Percentiles rank a stretch among this genome's conserved stretches.
Evolutionary conservation across 2,797 vertebrate genomes (phyloP).

Genomic region (Lagorchestes hirsutus): DNA sequence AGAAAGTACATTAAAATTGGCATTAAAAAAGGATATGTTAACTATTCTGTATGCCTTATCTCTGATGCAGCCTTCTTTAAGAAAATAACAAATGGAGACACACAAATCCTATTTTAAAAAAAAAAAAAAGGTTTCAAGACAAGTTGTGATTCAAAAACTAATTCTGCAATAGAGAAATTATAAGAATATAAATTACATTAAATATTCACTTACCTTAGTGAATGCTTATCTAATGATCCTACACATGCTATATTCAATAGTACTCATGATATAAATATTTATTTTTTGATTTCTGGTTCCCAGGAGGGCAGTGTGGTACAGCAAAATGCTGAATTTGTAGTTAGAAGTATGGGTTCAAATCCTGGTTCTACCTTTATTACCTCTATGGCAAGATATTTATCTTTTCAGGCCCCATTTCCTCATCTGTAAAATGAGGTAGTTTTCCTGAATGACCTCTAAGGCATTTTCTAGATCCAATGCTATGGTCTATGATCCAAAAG

Average conservation of each 20-base stretch:
- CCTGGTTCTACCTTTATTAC: not conserved
- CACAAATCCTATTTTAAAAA: not conserved
- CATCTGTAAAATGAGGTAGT: not conserved
- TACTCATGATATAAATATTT: not conserved
- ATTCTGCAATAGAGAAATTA: not conserved
- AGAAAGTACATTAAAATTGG: not conserved
- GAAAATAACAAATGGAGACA: accelerated
- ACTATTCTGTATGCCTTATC: not conserved
- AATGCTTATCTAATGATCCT: not conserved
- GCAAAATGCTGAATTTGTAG: not conserved
- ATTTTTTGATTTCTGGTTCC: not conserved
- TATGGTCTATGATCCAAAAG: not conserved
- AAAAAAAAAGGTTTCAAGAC: not conserved
- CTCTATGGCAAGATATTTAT: not conserved
- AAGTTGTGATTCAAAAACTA: not conserved
- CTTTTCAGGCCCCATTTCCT: not conserved
- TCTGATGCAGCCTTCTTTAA: not conserved
- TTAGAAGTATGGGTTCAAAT: not conserved
- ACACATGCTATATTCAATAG: not conserved
- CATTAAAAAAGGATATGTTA: accelerated
- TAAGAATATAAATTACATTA: not conserved
- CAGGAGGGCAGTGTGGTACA: not conserved
- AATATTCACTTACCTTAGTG: not conserved
- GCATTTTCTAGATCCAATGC: not conserved
- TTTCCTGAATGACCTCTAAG: not conserved